Conservation (phyloP, 2,113 vertebrate species). For the Chaenogobius annularis region DNA sequence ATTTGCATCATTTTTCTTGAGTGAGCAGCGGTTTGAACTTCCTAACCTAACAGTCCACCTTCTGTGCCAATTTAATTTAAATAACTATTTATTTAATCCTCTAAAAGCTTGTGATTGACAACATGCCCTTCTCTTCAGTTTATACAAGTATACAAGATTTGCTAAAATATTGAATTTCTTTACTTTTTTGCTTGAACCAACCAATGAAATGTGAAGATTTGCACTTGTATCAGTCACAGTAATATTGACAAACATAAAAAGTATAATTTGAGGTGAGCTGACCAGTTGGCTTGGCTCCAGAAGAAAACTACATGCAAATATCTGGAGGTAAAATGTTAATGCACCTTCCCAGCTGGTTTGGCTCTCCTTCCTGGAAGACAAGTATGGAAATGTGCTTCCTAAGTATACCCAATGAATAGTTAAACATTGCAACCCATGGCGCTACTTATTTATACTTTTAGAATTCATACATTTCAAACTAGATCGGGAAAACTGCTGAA, state of each 20-base stretch:
- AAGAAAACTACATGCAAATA: constrained; percentile 44
- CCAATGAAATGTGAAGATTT: background rate
- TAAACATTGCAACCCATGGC: constrained; percentile 37
- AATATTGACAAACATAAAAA: background rate
- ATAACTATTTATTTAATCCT: too few relatives aligned
- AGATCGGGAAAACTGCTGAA: constrained; percentile 23
- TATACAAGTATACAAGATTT: too few relatives aligned
- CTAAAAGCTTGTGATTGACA: too few relatives aligned
- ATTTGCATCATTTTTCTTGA: too few relatives aligned
- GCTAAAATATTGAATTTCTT: too few relatives aligned
- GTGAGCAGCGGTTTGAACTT: too few relatives aligned
- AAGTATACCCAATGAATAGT: constrained; percentile 41
- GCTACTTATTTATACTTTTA: background rate
- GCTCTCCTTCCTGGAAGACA: constrained; percentile 17
- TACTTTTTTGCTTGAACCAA: too few relatives aligned
- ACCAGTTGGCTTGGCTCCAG: constrained; percentile 28
- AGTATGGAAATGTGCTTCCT: constrained; percentile 44
- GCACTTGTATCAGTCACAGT: too few relatives aligned
- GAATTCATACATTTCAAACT: constrained; percentile 30
- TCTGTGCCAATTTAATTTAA: too few relatives aligned
- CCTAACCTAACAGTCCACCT: too few relatives aligned
- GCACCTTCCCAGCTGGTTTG: constrained; percentile 22
- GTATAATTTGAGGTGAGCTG: background rate
- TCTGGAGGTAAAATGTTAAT: constrained; percentile 42
- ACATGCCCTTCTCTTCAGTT: too few relatives aligned